These are phyloP conservation scores for Atrichornis clamosus DNA, from an alignment of 2,113 vertebrate genomes.

Conservation along the genomic window DNA sequence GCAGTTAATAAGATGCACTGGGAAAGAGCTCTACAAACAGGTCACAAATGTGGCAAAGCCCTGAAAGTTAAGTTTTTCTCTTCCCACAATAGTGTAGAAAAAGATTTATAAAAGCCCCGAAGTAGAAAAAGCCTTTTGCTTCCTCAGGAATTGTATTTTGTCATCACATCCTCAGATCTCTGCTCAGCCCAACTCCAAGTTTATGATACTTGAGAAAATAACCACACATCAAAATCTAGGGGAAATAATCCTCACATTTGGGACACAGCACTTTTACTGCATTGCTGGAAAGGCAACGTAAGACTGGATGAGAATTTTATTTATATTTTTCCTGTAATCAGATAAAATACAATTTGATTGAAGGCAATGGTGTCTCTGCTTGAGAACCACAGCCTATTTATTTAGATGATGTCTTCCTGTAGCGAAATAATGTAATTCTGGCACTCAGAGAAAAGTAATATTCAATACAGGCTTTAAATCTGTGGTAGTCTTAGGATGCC, in stretches of 20 bases:
- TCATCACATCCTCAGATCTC: not conserved
- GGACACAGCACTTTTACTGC: rapidly evolving
- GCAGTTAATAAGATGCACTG: not conserved
- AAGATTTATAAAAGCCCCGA: not conserved
- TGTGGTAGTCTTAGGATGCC: rapidly evolving
- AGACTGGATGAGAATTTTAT: not conserved
- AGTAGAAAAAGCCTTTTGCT: not conserved
- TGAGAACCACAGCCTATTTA: not conserved
- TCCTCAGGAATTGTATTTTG: not conserved
- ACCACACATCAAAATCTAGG: not conserved
- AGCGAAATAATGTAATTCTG: not conserved
- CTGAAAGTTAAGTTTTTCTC: not conserved
- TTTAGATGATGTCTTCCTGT: not conserved
- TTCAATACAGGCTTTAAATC: not conserved
- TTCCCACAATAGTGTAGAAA: not conserved
- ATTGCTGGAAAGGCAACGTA: not conserved
- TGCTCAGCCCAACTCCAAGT: not conserved
- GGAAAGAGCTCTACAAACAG: not conserved
- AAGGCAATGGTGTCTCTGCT: not conserved
- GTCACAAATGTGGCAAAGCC: not conserved
- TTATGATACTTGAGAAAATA: not conserved
- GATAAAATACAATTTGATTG: not conserved
- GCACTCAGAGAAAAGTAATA: not conserved
- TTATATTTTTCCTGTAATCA: not conserved
- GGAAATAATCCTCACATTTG: not conserved